A percentile compares a stretch with the other conserved stretches of the same genome.
Evolutionary conservation across 2,888 invertebrate species (phyloP).

Genomic region (Dryocosmus kuriphilus): DNA sequence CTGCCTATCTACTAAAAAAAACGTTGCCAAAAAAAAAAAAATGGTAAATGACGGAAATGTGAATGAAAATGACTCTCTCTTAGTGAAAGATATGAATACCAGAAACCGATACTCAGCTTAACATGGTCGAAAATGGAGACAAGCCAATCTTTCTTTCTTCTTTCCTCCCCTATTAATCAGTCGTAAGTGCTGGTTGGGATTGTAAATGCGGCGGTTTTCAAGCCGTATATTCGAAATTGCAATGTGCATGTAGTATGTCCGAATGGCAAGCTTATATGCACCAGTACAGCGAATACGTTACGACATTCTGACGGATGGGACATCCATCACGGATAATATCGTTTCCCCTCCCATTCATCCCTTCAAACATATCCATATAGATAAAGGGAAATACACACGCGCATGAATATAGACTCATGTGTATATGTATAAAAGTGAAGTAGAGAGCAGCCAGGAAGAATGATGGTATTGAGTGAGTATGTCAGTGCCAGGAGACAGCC

Average conservation of each 20-base stretch:
- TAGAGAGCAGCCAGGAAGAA: slow-evolving; percentile 26
- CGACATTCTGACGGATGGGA: slow-evolving; percentile 39
- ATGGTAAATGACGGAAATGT: too few relatives aligned
- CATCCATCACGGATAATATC: slow-evolving; percentile 49
- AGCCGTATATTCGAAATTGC: slow-evolving; percentile 16
- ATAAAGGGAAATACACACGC: neutral
- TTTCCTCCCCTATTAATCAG: slow-evolving; percentile 22
- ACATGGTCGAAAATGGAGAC: slow-evolving; percentile 16
- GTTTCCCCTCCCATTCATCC: slow-evolving; percentile 25
- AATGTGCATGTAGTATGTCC: neutral
- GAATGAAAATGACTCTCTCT: neutral
- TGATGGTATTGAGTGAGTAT: slow-evolving; percentile 42
- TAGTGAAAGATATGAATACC: neutral
- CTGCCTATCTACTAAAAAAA: too few relatives aligned
- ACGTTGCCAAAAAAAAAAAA: too few relatives aligned
- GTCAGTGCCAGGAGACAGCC: slow-evolving; percentile 46
- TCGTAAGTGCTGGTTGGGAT: slow-evolving; percentile 31
- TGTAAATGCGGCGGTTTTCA: slow-evolving; percentile 25
- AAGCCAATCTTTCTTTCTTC: slow-evolving; percentile 14
- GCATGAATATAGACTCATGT: neutral
- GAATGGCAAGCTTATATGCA: slow-evolving; percentile 3
- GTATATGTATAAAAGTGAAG: slow-evolving; percentile 9
- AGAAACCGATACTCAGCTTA: neutral
- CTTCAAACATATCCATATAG: neutral
- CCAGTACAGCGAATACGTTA: slow-evolving; percentile 11